These are phyloP conservation scores for Orthosia gothica DNA, from an alignment of 2,888 invertebrate genomes.

Conservation along the genomic window DNA sequence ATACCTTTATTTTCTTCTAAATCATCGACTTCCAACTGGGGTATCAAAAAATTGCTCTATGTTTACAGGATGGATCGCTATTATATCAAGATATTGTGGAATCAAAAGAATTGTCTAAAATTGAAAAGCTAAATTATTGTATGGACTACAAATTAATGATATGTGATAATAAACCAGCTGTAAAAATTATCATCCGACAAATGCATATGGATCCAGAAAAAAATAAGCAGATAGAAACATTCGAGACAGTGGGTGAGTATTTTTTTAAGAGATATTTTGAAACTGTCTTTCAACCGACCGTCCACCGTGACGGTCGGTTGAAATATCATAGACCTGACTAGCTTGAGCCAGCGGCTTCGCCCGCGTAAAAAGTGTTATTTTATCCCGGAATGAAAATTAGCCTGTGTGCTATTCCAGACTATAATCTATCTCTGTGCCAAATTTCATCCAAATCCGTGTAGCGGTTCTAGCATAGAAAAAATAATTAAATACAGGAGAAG, in stretches of 20 bases:
- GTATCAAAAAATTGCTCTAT: neutral
- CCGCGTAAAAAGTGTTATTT: no score
- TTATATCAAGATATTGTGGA: neutral
- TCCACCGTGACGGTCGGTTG: no score
- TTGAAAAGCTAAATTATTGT: slow-evolving; percentile 13
- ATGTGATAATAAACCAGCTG: accelerated
- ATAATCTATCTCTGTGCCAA: no score
- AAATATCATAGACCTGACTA: no score
- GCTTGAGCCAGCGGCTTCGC: no score
- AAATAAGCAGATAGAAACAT: neutral
- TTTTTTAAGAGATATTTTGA: no score
- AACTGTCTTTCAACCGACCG: no score
- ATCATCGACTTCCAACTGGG: neutral
- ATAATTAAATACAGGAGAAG: no score
- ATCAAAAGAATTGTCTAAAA: neutral
- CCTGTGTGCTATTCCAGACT: no score
- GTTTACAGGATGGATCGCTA: slow-evolving; percentile 21
- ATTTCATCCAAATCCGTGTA: no score
- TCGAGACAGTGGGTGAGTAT: slow-evolving; percentile 11
- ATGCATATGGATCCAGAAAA: accelerated
- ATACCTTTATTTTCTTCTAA: neutral
- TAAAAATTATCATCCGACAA: slow-evolving; percentile 7
- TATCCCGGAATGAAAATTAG: no score
- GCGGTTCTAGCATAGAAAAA: no score
- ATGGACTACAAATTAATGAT: neutral